Evolutionary conservation across 1,140 invertebrate genomes (phyloP), one percentile per base, ranked within the genome.

Genomic region (Aphaenogaster ashmeadi): DNA sequence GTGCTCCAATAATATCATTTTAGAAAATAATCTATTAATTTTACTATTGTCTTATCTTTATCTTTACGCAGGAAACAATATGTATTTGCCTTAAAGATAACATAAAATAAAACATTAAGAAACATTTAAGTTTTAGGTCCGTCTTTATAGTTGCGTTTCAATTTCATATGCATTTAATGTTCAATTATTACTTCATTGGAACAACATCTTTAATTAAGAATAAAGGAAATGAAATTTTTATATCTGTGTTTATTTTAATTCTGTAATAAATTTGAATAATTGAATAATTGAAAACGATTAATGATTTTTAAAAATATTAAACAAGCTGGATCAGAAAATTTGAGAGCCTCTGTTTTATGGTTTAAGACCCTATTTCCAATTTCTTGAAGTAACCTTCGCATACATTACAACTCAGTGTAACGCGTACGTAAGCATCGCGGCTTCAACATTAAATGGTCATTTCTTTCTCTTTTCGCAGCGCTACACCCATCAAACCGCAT

Each of bases 401-500:
- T 71, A 60, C 52, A 54, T 60, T 60, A 56, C 62, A 74, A 74
- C 80, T 74, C 80, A 44, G 69, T 60, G 54, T 33, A 74, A 81
- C 38, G 50, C 64, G 62, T 36, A 62, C 78, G 50, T 74, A 74
- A 60, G 69, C 67, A 84, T 50, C 67, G 64, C 50, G 62, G 47
- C 79, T 81, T 71, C 67, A 60, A 44, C 67, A 74, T 81, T 84
- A 74, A 84, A 84, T 60, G 54, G 80, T 74, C 80, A 74, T 47
- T 84, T 84, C 67, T 84, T 84, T 84, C 80, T 84, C 80, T 84
- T 84, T 74, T 84, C 69, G n/a, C 44, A 44, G 6, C 80, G 80
- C 80, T 84, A 74, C 54, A 83, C 80, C 80, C 80, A 84, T 84
- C 80, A 84, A 84, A 84, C 80, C 80, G 69, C 80, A 84, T 84